These are phyloP conservation scores for Paralichthys olivaceus DNA, from an alignment of 2,113 vertebrate genomes.

Conservation along the genomic window DNA sequence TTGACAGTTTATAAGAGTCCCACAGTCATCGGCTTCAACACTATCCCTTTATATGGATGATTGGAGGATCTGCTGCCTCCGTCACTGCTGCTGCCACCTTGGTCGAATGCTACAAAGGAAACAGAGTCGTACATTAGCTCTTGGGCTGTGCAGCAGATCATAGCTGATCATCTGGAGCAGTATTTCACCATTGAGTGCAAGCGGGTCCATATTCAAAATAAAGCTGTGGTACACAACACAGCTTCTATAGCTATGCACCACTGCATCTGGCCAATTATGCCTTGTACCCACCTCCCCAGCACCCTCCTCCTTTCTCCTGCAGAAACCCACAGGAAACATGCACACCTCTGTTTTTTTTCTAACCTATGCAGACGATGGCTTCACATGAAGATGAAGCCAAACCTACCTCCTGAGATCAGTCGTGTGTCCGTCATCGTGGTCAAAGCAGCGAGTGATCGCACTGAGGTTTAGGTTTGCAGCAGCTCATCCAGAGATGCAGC, in stretches of 20 bases:
- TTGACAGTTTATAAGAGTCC: conserved; percentile 39
- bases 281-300: background rate
- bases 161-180: background rate
- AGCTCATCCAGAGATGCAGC: too few relatives aligned
- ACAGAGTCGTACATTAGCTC: conserved; percentile 38
- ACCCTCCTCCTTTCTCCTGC: background rate
- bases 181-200: background rate
- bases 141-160: background rate
- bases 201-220: background rate
- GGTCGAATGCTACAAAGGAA: conserved; percentile 44
- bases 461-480: too few relatives aligned
- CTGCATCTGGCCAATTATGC: conserved; percentile 59
- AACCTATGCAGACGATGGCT: background rate
- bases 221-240: background rate
- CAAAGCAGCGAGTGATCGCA: conserved; percentile 37
- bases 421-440: conserved; percentile 43
- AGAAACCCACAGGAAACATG: conserved; percentile 17
- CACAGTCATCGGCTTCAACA: conserved; percentile 49
- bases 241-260: conserved; percentile 54
- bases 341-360: conserved; percentile 3
- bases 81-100: conserved; percentile 46
- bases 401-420: conserved; percentile 39
- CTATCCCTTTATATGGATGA: conserved; percentile 43
- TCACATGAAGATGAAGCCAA: conserved; percentile 10
- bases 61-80: conserved; percentile 42